These are phyloP conservation scores for Ahaetulla prasina DNA, from an alignment of 2,113 vertebrate species.

Conservation along the genomic window DNA sequence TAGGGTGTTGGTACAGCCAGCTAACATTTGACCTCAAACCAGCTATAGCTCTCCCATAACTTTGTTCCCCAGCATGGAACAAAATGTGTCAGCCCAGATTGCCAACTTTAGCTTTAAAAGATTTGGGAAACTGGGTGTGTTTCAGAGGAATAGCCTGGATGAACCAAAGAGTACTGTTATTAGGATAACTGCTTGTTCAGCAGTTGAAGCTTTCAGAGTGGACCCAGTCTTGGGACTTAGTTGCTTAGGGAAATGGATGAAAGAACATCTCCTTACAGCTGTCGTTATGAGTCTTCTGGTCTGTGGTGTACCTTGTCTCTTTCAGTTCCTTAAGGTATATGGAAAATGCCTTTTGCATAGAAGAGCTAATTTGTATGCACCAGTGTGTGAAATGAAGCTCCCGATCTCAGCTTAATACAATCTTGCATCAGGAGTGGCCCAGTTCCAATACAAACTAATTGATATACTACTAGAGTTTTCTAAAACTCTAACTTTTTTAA, in stretches of 20 bases:
- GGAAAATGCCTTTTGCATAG: not conserved
- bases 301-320: not conserved
- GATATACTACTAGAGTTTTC: not conserved
- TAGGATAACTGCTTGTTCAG: not conserved
- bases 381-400: not conserved
- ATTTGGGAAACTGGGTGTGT: not conserved
- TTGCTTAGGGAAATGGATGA: not conserved
- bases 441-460: not conserved
- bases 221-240: not conserved
- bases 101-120: not conserved
- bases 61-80: not conserved
- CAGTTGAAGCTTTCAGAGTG: not conserved
- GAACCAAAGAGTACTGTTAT: not conserved
- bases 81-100: not conserved
- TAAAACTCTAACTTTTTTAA: not conserved
- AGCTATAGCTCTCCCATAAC: not conserved
- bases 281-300: not conserved
- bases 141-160: not conserved
- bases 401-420: not conserved
- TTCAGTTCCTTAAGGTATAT: not conserved
- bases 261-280: not conserved
- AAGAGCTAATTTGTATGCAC: not conserved
- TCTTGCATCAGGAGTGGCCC: not conserved
- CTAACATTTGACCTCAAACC: not conserved
- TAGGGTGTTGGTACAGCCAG: not conserved